These are phyloP conservation scores for Eulemur rubriventer DNA, from an alignment of 2,797 vertebrate genomes.

Conservation along the genomic window DNA sequence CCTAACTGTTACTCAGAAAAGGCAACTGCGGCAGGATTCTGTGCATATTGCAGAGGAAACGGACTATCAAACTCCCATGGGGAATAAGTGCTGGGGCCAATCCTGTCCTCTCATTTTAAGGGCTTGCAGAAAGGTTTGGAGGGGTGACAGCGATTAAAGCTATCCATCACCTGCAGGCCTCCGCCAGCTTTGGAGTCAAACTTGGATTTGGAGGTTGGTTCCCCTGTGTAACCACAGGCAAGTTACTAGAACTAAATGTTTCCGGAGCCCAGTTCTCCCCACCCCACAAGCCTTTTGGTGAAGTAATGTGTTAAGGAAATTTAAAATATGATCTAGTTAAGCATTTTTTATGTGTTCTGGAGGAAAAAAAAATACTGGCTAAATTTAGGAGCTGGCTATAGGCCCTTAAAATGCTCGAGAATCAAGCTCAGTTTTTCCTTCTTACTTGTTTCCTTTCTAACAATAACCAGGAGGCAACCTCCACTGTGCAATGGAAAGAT, in stretches of 20 bases:
- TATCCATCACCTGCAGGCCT: background rate
- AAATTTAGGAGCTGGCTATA: slow-evolving; percentile 17
- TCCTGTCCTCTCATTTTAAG: background rate
- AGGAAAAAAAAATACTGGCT: slow-evolving; percentile 2
- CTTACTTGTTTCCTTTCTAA: slow-evolving; percentile 20
- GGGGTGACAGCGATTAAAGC: background rate
- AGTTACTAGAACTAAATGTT: slow-evolving; percentile 24
- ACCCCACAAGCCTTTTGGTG: background rate
- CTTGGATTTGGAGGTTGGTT: background rate
- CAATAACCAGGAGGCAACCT: background rate
- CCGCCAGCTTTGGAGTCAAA: background rate
- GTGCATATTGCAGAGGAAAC: background rate
- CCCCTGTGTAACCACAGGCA: background rate
- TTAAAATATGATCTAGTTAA: slow-evolving; percentile 19
- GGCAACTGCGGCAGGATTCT: background rate
- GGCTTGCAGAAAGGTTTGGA: background rate
- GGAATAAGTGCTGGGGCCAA: background rate
- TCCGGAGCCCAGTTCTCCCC: background rate
- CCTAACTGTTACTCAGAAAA: background rate
- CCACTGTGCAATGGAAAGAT: background rate
- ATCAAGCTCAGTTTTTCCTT: background rate
- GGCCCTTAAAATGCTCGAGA: background rate
- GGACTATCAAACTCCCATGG: background rate
- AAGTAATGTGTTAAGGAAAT: slow-evolving; percentile 31
- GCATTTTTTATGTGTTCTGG: background rate